These are phyloP conservation scores for Cryptosula pallasiana DNA, from an alignment of 2,888 invertebrate genomes.

Conservation along the genomic window DNA sequence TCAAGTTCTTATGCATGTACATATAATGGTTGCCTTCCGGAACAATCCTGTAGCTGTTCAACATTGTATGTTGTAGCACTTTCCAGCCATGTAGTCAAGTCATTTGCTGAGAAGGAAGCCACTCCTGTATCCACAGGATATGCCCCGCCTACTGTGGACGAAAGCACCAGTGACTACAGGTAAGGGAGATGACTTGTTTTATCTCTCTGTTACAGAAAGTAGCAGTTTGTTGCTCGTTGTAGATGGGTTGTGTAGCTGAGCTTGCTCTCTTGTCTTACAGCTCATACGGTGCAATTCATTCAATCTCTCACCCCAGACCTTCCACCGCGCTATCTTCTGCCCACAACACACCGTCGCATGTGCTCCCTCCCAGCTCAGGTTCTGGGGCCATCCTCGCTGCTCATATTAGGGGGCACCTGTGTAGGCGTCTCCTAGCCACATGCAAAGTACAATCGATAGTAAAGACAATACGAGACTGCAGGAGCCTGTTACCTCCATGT, in stretches of 20 bases:
- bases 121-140: conserved; percentile 16
- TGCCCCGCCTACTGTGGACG: background rate
- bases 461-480: conserved; percentile 62
- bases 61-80: background rate
- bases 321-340: background rate
- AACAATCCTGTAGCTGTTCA: too few species aligned
- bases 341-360: background rate
- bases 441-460: conserved; percentile 74
- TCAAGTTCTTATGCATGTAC: too few species aligned
- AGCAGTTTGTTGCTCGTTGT: too few species aligned
- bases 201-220: too few species aligned
- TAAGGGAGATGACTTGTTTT: background rate
- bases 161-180: conserved; percentile 5
- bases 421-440: conserved; percentile 73
- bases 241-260: too few species aligned
- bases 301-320: conserved; percentile 9
- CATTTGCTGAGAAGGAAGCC: conserved; percentile 22
- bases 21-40: too few species aligned
- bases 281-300: conserved; percentile 13
- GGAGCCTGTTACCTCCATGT: background rate
- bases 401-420: conserved; percentile 67
- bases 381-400: conserved; percentile 38
- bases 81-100: background rate
- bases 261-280: background rate
- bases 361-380: background rate